Base-by-base conservation (phyloP, 92 coral and sea anemone genomes). In the Galaxea fascicularis region DNA sequence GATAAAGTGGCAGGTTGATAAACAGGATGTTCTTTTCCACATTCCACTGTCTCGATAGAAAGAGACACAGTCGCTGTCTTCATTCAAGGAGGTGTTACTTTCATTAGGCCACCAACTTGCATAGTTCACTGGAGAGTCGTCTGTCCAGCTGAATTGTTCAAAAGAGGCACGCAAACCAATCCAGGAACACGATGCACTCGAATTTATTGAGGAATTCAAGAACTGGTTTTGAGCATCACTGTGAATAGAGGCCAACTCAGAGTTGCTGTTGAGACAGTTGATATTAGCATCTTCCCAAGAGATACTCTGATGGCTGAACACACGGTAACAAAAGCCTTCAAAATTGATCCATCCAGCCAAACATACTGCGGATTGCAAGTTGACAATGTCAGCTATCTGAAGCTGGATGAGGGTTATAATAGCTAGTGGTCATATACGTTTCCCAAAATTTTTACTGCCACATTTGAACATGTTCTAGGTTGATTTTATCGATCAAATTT, bases 251-350 rank as follows among this genome's bases (percentile, higher is more conserved):
- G 16, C 44, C 39, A 81, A n/a, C 35, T 81, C 41, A 4, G 86
- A 70, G 70, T 81, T 81, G 8, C 10, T 73, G 39, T 69, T 57
- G 5, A 16, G 77, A 21, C 85, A 81, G 20, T 68, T 15, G 24
- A 0, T 1, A 11, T 30, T 16, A 17, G 85, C 85, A 4, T 41
- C 69, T 0, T 4, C 9, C 85, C 85, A 81, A 17, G 68, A 12
- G 0, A 21, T 5, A 8, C 13, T 29, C 17, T n/a, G 24, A 24
- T 2, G 1, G 10, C 11, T 46, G 16, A 24, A 15, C 0, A 44
- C 69, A 0, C 69, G 77, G 45, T 81, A 81, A 41, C 85, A 81
- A 31, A 53, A 66, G 0, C 85, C 69, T 5, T 45, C 56, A 70
- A 49, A 56, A 26, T 59, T 39, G 8, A 45, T 52, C 85, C 85